Base-by-base conservation (phyloP, 2,113 vertebrate species). In the Ictalurus furcatus region DNA sequence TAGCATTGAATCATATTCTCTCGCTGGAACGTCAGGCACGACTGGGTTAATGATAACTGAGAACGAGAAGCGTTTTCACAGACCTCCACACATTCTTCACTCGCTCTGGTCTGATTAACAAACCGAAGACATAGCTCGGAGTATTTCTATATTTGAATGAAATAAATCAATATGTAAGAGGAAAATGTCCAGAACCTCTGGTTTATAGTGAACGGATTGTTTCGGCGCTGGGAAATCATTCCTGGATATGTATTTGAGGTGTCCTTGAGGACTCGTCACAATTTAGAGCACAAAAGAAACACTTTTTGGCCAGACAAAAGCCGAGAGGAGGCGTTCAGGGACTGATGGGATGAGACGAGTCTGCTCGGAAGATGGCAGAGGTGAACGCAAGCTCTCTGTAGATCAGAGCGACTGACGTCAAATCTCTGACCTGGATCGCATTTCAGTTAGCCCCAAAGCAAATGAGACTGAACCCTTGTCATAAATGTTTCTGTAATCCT, bases 401-500 rank as follows among this genome's bases (percentile, higher is more conserved):
- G 65, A 71, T 73, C 63, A 40, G 79, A 17, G 7, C 2, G 8
- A 48, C 65, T 73, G 65, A 58, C 65, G 25, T 83, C 52, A 73
- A 88, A 83, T 88, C 21, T 58, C 63, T 84, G 87, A 88, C 65
- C 87, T 73, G n/a, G 14, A 54, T 73, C 44, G 25, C 52, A 58
- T 56, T 87, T 59, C 56, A 52, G 44, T 81, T 67, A 34, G 78
- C 61, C 30, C 34, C 52, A 63, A 48, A 63, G 58, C 73, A 79
- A 78, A 87, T 52, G 23, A 87, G 59, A 65, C 52, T 0, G 28
- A 34, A 54, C 56, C 61, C 23, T 67, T n/a, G 40, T 87, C 86
- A 87, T 87, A 87, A 80, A 86, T 80, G 76, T 80, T 87, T 87
- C 73, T 67, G 59, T 81, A 23, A 34, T 87, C 74, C 40, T 65